phyloP scores from a whole-genome alignment of 30 jellyfish, hydroid and myxozoan genomes.

The Hydractinia echinata region DNA sequence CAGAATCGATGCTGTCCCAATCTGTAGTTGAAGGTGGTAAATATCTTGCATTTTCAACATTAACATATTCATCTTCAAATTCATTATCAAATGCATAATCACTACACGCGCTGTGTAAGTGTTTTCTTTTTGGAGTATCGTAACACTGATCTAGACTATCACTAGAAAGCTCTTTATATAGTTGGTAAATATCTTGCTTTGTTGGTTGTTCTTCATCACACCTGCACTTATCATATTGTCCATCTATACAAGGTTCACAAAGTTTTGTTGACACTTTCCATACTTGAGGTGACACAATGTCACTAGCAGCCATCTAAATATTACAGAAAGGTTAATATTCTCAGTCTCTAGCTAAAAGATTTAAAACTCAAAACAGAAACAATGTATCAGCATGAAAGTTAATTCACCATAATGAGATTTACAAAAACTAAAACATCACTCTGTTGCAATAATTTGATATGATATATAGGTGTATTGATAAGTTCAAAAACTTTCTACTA shows the following conservation, averaged over 20 bases:
- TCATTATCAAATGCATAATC: conserved; percentile 18
- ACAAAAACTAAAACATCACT: too few species aligned
- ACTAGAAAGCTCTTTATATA: conserved; percentile 18
- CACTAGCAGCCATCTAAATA: conserved; percentile 11
- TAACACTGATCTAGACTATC: conserved; percentile 37
- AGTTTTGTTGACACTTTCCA: conserved; percentile 24
- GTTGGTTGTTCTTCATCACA: conserved; percentile 8
- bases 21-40: conserved; percentile 36
- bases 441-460: too few species aligned
- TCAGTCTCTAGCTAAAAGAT: too few species aligned
- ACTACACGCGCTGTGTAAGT: background rate
- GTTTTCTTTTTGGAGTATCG: background rate
- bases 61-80: conserved; percentile 10
- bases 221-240: conserved; percentile 20
- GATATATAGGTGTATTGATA: too few species aligned
- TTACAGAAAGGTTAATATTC: too few species aligned
- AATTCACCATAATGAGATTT: too few species aligned
- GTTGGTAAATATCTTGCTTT: conserved; percentile 3
- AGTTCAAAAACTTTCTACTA: too few species aligned
- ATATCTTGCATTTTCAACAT: background rate
- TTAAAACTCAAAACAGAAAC: too few species aligned
- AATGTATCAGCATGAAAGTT: too few species aligned
- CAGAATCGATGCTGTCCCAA: conserved; percentile 34
- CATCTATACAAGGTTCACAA: conserved; percentile 24
- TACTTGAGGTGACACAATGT: conserved; percentile 6